Base-by-base conservation (phyloP, 2,797 vertebrate genomes). In the Geotrypetes seraphini region DNA sequence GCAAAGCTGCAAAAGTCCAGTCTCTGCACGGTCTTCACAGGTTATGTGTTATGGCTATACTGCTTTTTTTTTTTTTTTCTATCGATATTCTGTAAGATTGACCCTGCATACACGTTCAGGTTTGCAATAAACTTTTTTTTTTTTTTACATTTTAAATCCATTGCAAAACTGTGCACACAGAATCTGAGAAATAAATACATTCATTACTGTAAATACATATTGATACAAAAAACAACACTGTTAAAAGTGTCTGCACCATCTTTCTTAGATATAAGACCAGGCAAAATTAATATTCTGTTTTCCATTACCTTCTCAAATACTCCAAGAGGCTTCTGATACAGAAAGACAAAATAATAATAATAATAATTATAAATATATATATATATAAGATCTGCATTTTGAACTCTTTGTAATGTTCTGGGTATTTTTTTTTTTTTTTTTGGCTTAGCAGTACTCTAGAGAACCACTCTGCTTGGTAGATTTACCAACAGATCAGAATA, bases 141-240 rank as follows among this genome's bases (percentile, higher is more conserved):
- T n/a, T n/a, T n/a, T n/a, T n/a, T n/a, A 63, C 36, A 75, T 83
- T 82, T 80, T 54, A 66, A 75, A 73, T 75, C 81, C 66, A 80
- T 83, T 81, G 73, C 73, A 77, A 79, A 85, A 85, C 74, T 72
- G 64, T 78, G 79, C 79, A 68, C 78, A 72, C 83, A 84, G 78
- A 80, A 83, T 87, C 82, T 66, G 83, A 88, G 78, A 83, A 92
- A 93, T 92, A 95, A 94, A 96, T 96, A 96, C 92, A 96, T 95
- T 95, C 92, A 92, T 92, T 84, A 92, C 86, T 85, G 86, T 79
- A 87, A 81, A 87, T 86, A 94, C 84, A 91, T 90, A 81, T 85
- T 87, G 86, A 91, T 90, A 83, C 75, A 83, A 85, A n/a, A 71
- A 84, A 82, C 71, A 96, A 94, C 90, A 93, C 90, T 91, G 88